phyloP scores from a whole-genome alignment of 2,113 vertebrate species.

The Urocitellus parryii region DNA sequence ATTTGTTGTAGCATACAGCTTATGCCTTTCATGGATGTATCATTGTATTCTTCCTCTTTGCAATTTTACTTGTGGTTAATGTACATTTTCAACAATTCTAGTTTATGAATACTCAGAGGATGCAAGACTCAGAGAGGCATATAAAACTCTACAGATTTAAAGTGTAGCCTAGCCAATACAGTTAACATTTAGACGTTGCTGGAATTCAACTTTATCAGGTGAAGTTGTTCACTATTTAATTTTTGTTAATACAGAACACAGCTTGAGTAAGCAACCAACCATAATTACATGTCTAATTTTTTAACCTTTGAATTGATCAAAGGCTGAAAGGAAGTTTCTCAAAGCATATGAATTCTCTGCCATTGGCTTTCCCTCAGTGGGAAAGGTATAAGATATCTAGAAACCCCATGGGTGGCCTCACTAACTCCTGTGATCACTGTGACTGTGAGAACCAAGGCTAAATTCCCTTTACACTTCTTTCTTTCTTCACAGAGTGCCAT shows the following conservation, averaged over 20 bases:
- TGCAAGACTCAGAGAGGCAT: background rate
- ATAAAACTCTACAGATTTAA: background rate
- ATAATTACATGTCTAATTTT: background rate
- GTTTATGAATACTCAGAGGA: background rate
- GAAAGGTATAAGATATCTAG: background rate
- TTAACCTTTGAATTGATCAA: background rate
- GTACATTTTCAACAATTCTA: background rate
- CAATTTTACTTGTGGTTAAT: background rate
- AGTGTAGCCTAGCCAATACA: background rate
- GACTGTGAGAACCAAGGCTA: background rate
- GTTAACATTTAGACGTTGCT: background rate
- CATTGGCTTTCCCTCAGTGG: background rate
- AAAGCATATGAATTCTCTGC: background rate
- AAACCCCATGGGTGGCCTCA: background rate
- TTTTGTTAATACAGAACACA: slow-evolving; percentile 13
- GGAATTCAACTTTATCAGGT: background rate
- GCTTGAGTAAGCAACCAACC: background rate
- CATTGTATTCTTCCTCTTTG: background rate
- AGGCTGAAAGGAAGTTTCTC: slow-evolving; percentile 23
- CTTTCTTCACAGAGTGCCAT: background rate
- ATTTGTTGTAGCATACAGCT: background rate
- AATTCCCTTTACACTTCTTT: background rate
- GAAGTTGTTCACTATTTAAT: background rate
- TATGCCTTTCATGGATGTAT: background rate
- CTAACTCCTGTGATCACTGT: background rate